phyloP scores from a whole-genome alignment of 2,113 vertebrate genomes.

The Nothocercus julius region DNA sequence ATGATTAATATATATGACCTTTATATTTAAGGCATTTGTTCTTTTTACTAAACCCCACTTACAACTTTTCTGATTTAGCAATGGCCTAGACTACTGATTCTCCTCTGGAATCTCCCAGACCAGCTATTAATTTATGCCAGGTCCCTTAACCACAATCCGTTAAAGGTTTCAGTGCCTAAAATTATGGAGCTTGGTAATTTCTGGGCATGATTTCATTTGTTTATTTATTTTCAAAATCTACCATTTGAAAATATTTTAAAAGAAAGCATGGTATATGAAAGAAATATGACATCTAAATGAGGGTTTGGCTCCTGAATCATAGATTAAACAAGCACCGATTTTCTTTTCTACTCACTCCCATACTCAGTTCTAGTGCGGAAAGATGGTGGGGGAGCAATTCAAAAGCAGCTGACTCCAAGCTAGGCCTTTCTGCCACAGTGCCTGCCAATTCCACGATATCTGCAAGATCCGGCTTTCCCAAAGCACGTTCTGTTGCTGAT shows the following conservation, averaged over 20 bases:
- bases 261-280: not conserved
- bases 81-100: not conserved
- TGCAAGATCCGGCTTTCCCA: not conserved
- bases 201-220: slow-evolving; percentile 27
- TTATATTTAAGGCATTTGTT: not conserved
- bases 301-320: not conserved
- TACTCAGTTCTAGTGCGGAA: not conserved
- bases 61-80: not conserved
- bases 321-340: not conserved
- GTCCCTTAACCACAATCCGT: not conserved
- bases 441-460: not conserved
- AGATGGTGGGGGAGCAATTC: not conserved
- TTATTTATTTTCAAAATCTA: not conserved
- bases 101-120: not conserved
- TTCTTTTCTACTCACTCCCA: not conserved
- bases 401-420: not conserved
- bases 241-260: slow-evolving; percentile 40
- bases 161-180: slow-evolving; percentile 1
- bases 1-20: not conserved
- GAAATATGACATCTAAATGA: not conserved
- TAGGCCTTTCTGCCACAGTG: not conserved
- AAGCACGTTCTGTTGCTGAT: not conserved
- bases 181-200: not conserved
- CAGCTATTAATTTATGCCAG: not conserved
- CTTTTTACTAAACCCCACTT: not conserved